These are phyloP conservation scores for Heliconius hermathena DNA, from an alignment of 1,140 invertebrate genomes.

Conservation along the genomic window DNA sequence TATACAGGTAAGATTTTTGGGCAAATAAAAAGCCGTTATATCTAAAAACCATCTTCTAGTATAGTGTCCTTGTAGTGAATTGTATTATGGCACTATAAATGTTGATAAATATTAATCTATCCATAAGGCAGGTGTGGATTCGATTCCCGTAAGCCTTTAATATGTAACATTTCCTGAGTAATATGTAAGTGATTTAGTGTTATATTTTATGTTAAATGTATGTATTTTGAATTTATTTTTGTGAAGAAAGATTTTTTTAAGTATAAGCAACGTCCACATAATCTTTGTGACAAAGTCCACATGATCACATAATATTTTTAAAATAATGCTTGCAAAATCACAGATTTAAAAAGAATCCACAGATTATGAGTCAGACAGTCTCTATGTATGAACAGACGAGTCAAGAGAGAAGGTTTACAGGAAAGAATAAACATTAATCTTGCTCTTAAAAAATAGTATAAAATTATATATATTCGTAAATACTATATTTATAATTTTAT, in stretches of 20 bases:
- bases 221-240: not conserved
- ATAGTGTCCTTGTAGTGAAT: slow-evolving; percentile 8
- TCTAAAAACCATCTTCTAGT: not conserved
- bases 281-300: too few species aligned
- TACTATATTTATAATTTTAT: too few species aligned
- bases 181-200: not conserved
- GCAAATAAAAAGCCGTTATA: not conserved
- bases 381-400: too few species aligned
- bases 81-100: slow-evolving; percentile 12
- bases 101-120: not conserved
- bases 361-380: not conserved
- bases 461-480: too few species aligned
- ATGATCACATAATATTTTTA: not conserved
- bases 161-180: not conserved
- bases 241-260: not conserved
- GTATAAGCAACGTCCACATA: not conserved
- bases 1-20: slow-evolving; percentile 6
- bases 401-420: too few species aligned
- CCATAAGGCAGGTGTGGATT: not conserved
- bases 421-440: too few species aligned
- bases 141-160: not conserved
- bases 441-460: too few species aligned
- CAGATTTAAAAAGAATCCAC: not conserved
- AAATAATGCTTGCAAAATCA: not conserved
- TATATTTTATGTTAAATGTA: not conserved